phyloP scores from a whole-genome alignment of 2,888 invertebrate species.

The Aphrophora alni region DNA sequence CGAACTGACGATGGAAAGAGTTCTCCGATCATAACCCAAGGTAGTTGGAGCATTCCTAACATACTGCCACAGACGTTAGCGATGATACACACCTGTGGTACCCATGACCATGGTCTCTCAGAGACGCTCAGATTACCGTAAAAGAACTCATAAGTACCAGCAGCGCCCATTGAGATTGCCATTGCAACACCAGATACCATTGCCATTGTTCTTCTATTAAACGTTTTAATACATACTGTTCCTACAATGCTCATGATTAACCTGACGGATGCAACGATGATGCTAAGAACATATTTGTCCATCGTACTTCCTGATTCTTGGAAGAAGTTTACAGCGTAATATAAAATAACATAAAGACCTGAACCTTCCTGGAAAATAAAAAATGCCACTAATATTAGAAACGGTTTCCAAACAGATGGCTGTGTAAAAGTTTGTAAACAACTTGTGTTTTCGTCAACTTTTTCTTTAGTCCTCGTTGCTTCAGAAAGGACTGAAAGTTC shows the following conservation, averaged over 20 bases:
- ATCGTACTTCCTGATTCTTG: slow-evolving; percentile 69
- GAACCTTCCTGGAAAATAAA: slow-evolving; percentile 75
- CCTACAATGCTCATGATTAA: slow-evolving; percentile 72
- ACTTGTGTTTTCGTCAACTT: slow-evolving; percentile 52
- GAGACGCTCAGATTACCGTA: slow-evolving; percentile 50
- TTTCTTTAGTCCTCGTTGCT: slow-evolving; percentile 51
- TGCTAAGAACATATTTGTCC: slow-evolving; percentile 72
- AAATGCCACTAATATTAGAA: slow-evolving; percentile 68
- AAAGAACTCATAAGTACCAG: slow-evolving; percentile 51
- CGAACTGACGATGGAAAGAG: slow-evolving; percentile 72
- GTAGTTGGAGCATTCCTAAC: slow-evolving; percentile 75
- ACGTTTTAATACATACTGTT: slow-evolving; percentile 69
- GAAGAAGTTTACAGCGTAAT: slow-evolving; percentile 75
- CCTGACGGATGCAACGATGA: slow-evolving; percentile 70
- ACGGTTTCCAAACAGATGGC: slow-evolving; percentile 70
- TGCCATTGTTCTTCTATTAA: slow-evolving; percentile 68
- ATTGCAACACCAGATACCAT: slow-evolving; percentile 70
- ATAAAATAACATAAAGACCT: slow-evolving; percentile 75
- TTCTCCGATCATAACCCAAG: slow-evolving; percentile 79
- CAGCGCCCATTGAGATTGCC: slow-evolving; percentile 64
- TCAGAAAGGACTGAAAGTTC: slow-evolving; percentile 68
- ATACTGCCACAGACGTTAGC: slow-evolving; percentile 75
- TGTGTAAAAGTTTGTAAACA: slow-evolving; percentile 59
- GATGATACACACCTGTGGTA: slow-evolving; percentile 67
- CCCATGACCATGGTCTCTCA: slow-evolving; percentile 54